Conservation (phyloP, 2,113 vertebrate genomes). For the Egretta garzetta region DNA sequence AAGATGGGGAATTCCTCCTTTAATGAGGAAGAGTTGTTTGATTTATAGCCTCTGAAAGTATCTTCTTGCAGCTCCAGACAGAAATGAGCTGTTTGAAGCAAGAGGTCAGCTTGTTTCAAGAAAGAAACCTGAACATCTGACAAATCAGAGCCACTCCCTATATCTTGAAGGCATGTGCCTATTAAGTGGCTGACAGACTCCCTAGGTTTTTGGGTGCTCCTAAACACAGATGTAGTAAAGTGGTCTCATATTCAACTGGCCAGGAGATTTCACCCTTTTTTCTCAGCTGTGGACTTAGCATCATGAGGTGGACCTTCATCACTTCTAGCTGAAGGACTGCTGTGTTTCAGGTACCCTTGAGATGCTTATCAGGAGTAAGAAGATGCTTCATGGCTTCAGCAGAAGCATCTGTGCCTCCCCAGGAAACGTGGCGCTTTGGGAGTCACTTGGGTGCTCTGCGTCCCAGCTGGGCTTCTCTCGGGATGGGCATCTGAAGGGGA, state of each 20-base stretch:
- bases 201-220: not conserved
- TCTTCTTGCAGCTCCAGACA: not conserved
- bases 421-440: rapidly evolving
- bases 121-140: not conserved
- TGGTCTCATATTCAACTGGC: not conserved
- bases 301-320: not conserved
- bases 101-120: not conserved
- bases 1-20: not conserved
- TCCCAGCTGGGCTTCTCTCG: not conserved
- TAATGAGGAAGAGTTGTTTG: not conserved
- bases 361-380: not conserved
- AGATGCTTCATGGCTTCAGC: not conserved
- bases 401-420: not conserved
- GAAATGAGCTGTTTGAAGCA: not conserved
- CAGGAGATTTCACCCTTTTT: not conserved
- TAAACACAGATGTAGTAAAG: not conserved
- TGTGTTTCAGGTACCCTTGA: not conserved
- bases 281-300: not conserved
- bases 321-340: not conserved
- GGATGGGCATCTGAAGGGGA: not conserved
- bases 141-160: not conserved
- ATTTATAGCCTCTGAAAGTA: not conserved
- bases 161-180: not conserved
- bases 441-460: not conserved
- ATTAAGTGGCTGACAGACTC: not conserved